Evolutionary conservation across 2,797 vertebrate species (phyloP).

Genomic region (Odontamblyopus rebecca): DNA sequence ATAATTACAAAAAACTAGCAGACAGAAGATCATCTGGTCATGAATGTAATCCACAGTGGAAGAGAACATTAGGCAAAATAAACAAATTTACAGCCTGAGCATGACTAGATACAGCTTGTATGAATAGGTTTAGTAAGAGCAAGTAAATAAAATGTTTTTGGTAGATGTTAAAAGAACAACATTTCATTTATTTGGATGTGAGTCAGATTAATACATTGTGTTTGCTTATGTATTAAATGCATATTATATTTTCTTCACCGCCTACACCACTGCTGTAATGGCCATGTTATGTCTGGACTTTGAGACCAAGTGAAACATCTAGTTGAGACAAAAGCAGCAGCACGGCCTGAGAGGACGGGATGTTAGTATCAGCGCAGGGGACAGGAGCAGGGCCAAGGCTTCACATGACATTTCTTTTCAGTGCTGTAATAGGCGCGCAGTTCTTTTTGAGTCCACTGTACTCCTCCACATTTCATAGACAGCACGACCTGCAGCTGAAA

Average conservation of each 20-base stretch:
- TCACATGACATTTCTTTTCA: slow-evolving; percentile 45
- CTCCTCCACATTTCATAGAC: slow-evolving; percentile 25
- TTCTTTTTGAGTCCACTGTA: slow-evolving; percentile 42
- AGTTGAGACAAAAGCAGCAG: slow-evolving; percentile 19
- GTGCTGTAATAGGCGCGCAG: slow-evolving; percentile 42
- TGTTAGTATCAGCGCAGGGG: slow-evolving; percentile 39
- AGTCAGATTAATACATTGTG: not conserved
- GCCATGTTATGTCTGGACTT: not conserved
- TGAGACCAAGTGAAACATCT: slow-evolving; percentile 16
- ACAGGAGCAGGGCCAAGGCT: slow-evolving; percentile 46
- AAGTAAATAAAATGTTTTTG: not conserved
- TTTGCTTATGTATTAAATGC: no score
- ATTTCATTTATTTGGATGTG: not conserved
- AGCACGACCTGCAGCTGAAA: slow-evolving; percentile 46
- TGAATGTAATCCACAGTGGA: slow-evolving; percentile 7
- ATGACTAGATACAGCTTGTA: not conserved
- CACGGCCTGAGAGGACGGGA: slow-evolving; percentile 44
- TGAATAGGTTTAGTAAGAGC: not conserved
- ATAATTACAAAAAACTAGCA: slow-evolving; percentile 43
- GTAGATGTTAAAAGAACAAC: not conserved
- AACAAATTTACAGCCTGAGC: slow-evolving; percentile 27
- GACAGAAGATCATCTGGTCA: slow-evolving; percentile 1
- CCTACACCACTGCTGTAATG: not conserved
- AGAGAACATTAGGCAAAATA: slow-evolving; percentile 28
- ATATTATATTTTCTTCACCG: not conserved